Percentiles rank a stretch among this genome's conserved stretches.
Evolutionary conservation across 2,888 invertebrate genomes (phyloP).

Genomic region (Mechanitis mazaeus): DNA sequence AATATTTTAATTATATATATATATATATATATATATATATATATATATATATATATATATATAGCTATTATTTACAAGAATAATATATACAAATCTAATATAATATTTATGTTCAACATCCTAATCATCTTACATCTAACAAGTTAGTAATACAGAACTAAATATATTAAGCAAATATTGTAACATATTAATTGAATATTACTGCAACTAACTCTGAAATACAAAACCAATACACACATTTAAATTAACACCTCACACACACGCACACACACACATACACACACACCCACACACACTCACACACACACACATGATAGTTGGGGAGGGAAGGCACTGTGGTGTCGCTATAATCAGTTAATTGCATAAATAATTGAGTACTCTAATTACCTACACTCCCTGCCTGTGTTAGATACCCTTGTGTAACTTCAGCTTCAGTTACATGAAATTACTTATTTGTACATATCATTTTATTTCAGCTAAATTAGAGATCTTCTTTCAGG

Average conservation of each 20-base stretch:
- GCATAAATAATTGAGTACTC: constrained; percentile 69
- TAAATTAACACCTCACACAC: constrained; percentile 3
- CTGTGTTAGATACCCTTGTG: constrained; percentile 7
- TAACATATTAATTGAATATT: not conserved
- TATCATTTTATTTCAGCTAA: too few relatives aligned
- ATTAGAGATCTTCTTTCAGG: too few relatives aligned
- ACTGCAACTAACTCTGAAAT: not conserved
- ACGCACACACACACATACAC: constrained; percentile 10
- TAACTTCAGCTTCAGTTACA: constrained; percentile 3
- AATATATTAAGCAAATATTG: not conserved
- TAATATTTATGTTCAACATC: too few relatives aligned
- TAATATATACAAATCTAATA: too few relatives aligned
- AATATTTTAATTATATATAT: too few relatives aligned
- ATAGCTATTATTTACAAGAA: too few relatives aligned
- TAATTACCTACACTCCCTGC: constrained; percentile 45
- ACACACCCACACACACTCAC: not conserved
- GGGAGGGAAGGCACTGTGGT: constrained; percentile 34
- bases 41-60: too few relatives aligned
- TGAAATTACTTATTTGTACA: not conserved
- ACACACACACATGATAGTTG: constrained; percentile 20
- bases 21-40: too few relatives aligned
- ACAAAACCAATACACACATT: not conserved
- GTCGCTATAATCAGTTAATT: constrained; percentile 75
- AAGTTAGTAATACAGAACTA: too few relatives aligned
- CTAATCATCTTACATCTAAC: too few relatives aligned